Evolutionary conservation across 2,113 vertebrate genomes (phyloP), one percentile per base, ranked within the genome.

Genomic region (Alexandromys fortis): DNA sequence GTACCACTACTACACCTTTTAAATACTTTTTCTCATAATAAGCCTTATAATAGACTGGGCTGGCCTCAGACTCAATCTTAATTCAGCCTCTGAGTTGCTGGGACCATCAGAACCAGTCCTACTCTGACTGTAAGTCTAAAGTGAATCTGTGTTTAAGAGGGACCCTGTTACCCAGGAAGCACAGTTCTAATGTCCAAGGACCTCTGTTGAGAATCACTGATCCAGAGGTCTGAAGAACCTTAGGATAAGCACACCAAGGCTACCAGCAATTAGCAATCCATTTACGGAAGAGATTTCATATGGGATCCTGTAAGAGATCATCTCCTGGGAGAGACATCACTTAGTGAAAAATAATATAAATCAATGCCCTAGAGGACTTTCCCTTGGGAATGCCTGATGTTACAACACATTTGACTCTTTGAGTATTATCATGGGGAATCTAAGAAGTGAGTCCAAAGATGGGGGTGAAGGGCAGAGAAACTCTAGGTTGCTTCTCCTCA

Each of bases 271-370:
- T 35, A 94, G 68, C 42, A 83, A 90, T 89, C 96, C 91, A 96
- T 90, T 94, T 96, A 81, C 65, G 35, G 52, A 70, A 82, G 94
- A 63, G 33, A 77, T 79, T 97, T 93, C 94, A 88, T 28, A 92
- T 68, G 81, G 93, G 77, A 94, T 4, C 89, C 61, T 70, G 21
- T 65, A 93, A 96, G 45, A 85, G 88, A 95, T 94, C 28, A 68
- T 93, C 86, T 94, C 89, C 93, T 85, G 75, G 85, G 78, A 97
- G 63, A 96, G 68, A 85, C 33, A 68, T 81, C 86, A 95, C 76
- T 96, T 86, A 83, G 58, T 94, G 83, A 52, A 65, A 96, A 92
- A 94, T 89, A 82, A 91, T 88, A 82, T 55, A 94, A 87, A 79
- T 58, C 78, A 85, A 13, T 67, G 47, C 52, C 88, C 86, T 82